Evolutionary conservation across 2,797 vertebrate species (phyloP), one percentile per base, ranked within the genome.

Genomic region (Spinibarbus caldwelli): DNA sequence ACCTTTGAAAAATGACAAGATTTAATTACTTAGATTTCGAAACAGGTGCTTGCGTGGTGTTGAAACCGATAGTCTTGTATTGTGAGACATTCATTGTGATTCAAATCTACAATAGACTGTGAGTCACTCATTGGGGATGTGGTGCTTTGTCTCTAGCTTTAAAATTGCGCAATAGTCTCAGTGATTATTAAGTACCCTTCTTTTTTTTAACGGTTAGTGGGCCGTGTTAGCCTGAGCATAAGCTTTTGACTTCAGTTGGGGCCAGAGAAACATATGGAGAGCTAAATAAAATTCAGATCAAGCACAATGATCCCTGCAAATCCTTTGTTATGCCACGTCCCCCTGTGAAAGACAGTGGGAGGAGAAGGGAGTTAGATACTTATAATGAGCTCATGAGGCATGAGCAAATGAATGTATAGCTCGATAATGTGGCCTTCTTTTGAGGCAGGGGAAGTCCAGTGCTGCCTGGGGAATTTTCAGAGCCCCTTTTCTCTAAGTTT

Each of bases 371-470:
- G 95, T 97, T 95, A 96, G 96, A 96, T 94, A 95, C 94, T 95
- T 94, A 97, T 97, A 96, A 96, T 97, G 94, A 96, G 94, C 94
- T 94, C 92, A 93, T 95, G 94, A 95, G 94, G 96, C 95, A 95
- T 95, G 94, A 96, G 93, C 95, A 95, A 96, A 99, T 99, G 96
- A 98, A 98, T 99, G 96, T 96, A 97, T 95, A 93, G 94, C 93
- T 96, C 92, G 86, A 94, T 97, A 97, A 98, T 97, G 94, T 89
- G 92, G 91, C 94, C 91, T 94, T 95, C 95, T 95, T n/a, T 93
- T 83, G 89, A 94, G 95, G 94, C 81, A 78, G 36, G 88, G 86
- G 95, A 94, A 94, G 95, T 94, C 93, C 90, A 90, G 92, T 90
- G 90, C 89, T 88, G 79, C 89, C 85, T 78, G 83, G 87, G 89